Base-by-base conservation (phyloP, 2,113 vertebrate genomes). In the Zosterops borbonicus region DNA sequence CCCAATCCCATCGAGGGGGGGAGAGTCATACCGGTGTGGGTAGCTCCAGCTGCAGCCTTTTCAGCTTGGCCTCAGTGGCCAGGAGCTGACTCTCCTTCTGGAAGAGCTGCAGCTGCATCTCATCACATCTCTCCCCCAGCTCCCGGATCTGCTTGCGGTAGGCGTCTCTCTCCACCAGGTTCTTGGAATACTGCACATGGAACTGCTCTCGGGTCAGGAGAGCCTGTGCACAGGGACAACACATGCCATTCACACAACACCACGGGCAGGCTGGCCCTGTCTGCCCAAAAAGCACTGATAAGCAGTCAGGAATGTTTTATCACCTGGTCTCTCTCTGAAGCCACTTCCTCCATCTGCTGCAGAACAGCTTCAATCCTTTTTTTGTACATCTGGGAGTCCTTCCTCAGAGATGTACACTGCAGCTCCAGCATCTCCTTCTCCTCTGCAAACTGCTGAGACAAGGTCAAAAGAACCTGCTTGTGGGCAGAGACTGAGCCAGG, bases 281-380 rank as follows among this genome's bases (percentile, higher is more conserved):
- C 63, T 70, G 71, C 47, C 39, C 7, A 4, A 3, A 2, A 29
- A 53, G 63, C 55, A 39, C 84, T 18, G 70, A 69, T 29, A 11
- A 58, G 37, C 41, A 18, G 49, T 14, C 20, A 35, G 46, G 24
- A 28, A 14, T 23, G 16, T 42, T 77, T 70, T 28, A 50, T 92
- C 77, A 99, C 99, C 99, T 99, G 98, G 95, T 99, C 98, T 89
- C 99, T 97, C 96, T 99, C 99, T 1, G 68, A 81, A 79, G 98
- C 98, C 50, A 99, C 98, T 92, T 99, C 99, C 73, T 99, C 98
- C 98, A 99, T 97, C 96, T 99, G 99, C 80, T 97, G 97, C 87
- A 99, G 81, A 64, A 98, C 98, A 29, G 98, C 98, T 79, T 99
- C 98, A 18, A 98, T 98, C n/a, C 98, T 97, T 23, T 98, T 98